Percentiles rank a stretch among this genome's conserved stretches.
These are phyloP conservation scores for Drosophila emarginata DNA, from an alignment of 2,888 invertebrate genomes.

Conservation along the genomic window DNA sequence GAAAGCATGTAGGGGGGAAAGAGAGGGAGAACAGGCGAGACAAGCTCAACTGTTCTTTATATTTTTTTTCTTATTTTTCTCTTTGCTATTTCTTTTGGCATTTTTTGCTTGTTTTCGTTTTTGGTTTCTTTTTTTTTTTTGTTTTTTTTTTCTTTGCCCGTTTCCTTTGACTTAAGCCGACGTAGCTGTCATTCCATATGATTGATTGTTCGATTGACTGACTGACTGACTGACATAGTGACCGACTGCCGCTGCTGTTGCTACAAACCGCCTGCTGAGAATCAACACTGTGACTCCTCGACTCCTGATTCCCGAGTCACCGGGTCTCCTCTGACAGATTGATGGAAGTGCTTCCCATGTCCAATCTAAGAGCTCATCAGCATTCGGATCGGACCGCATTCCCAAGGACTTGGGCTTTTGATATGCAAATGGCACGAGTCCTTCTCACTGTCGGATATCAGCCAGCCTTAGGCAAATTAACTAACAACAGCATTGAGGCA, in stretches of 20 bases:
- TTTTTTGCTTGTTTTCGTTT: neutral
- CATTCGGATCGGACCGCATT: constrained; percentile 23
- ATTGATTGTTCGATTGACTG: constrained; percentile 74
- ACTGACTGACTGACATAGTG: constrained; percentile 47
- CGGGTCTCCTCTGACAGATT: constrained; percentile 38
- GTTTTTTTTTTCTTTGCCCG: constrained; percentile 21
- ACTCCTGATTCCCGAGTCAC: constrained; percentile 8
- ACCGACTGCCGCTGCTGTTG: constrained; percentile 3
- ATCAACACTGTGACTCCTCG: neutral
- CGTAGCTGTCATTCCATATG: constrained; percentile 70
- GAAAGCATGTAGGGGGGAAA: neutral
- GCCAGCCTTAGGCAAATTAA: constrained; percentile 25
- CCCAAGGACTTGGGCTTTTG: constrained; percentile 8
- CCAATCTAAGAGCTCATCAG: constrained; percentile 40
- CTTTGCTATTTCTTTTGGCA: neutral
- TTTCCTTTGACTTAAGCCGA: constrained; percentile 67
- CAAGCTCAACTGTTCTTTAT: neutral
- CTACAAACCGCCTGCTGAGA: constrained; percentile 9
- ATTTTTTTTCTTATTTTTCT: constrained; percentile 1
- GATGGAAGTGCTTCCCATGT: constrained; percentile 27
- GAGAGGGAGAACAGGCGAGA: neutral
- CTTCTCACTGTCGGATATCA: constrained; percentile 2
- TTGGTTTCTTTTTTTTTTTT: constrained; percentile 1
- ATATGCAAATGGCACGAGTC: constrained; percentile 18
- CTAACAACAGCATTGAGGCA: neutral